Conservation (phyloP, 2,113 vertebrate species). For the Lates calcarifer region DNA sequence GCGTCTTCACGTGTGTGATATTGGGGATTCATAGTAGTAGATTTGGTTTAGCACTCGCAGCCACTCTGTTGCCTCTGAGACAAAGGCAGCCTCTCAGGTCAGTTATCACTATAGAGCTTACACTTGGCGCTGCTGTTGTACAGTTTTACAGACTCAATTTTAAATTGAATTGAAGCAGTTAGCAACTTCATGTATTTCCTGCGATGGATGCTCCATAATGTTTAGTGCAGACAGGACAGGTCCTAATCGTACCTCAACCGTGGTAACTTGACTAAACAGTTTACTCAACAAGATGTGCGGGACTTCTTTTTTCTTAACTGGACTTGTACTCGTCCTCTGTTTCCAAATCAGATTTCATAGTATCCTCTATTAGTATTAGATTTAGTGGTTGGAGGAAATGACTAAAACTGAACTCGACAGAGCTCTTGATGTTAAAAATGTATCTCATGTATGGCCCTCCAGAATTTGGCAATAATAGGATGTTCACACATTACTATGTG, state of each 20-base stretch:
- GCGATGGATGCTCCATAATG: neutral
- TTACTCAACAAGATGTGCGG: neutral
- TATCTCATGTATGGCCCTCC: neutral
- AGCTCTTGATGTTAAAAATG: neutral
- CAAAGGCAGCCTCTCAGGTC: neutral
- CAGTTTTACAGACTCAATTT: neutral
- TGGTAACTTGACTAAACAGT: neutral
- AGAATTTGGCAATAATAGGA: neutral
- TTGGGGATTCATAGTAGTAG: neutral
- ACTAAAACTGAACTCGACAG: neutral
- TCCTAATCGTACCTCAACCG: neutral
- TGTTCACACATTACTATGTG: neutral
- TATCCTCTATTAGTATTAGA: neutral
- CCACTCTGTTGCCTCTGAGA: slow-evolving; percentile 4
- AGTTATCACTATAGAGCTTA: neutral
- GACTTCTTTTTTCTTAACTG: neutral
- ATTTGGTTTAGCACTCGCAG: slow-evolving; percentile 11
- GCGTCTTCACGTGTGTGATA: neutral
- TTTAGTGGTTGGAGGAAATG: neutral
- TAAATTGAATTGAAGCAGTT: neutral
- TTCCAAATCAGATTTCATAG: neutral
- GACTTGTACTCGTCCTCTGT: neutral
- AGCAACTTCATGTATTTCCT: neutral
- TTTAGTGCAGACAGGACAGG: neutral
- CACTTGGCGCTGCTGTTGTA: neutral